Conservation (phyloP, 92 coral and sea anemone species). For the Siderastrea siderea region DNA sequence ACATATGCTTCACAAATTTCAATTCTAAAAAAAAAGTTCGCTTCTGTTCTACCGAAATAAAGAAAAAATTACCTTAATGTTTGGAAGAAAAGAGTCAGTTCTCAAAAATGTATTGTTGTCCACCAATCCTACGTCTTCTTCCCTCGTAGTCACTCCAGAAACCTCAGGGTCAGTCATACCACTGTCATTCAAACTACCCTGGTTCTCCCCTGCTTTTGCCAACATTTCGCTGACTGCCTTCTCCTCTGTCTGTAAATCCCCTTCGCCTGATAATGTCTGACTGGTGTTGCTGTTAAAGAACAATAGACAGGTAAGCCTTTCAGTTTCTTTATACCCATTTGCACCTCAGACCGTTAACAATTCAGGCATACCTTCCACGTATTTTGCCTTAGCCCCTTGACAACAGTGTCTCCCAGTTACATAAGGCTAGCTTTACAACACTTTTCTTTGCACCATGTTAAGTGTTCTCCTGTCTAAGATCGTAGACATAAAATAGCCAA, state of each 20-base stretch:
- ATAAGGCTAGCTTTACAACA: too few relatives aligned
- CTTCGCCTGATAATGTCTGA: not conserved
- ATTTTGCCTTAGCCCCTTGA: too few relatives aligned
- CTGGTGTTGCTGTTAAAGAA: not conserved
- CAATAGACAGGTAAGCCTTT: not conserved
- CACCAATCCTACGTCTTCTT: not conserved
- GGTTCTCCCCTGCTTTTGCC: not conserved
- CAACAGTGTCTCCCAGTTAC: too few relatives aligned
- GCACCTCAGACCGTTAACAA: too few relatives aligned
- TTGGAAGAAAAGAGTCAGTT: not conserved
- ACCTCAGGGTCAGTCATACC: not conserved
- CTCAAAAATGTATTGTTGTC: not conserved
- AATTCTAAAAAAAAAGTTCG: not conserved
- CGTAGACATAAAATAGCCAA: too few relatives aligned
- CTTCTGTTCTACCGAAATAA: not conserved
- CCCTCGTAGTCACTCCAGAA: too few relatives aligned
- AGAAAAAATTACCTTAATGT: not conserved
- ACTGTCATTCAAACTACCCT: too few relatives aligned
- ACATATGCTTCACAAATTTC: too few relatives aligned
- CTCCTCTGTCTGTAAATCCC: not conserved
- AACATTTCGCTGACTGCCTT: not conserved
- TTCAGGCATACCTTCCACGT: too few relatives aligned
- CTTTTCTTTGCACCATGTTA: too few relatives aligned
- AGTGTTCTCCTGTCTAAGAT: too few relatives aligned
- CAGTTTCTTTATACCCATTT: too few relatives aligned